Evolutionary conservation across 2,113 vertebrate species (phyloP), one percentile per base, ranked within the genome.

Genomic region (Parus major): DNA sequence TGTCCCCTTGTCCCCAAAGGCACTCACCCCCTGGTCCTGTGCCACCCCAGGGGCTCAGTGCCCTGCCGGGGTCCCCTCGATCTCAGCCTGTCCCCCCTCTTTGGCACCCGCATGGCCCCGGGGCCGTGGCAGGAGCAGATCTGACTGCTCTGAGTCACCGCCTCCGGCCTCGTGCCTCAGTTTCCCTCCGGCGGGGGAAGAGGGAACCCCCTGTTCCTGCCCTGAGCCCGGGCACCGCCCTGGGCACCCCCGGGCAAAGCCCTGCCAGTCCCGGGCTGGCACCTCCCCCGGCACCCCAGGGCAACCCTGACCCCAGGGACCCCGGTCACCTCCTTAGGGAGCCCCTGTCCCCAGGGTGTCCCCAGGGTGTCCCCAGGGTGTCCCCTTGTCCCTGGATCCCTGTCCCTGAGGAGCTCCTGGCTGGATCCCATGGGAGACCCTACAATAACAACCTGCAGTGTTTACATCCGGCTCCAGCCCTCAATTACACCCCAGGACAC

Each of bases 371-470:
- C 75, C 65, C 28, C 65, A 6, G 17, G 1, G 44, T 2, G 42
- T 69, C 39, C 49, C 66, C 24, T 15, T 15, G 42, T 42, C 33
- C 50, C 10, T 2, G 36, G 63, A 6, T 10, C 15, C 46, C 18
- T 20, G 42, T 42, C 46, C 60, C 35, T 0, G 0, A 13, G 53
- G 3, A 64, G 59, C 64, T 49, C 44, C 36, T 0, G 36, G 3
- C 6, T 10, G 46, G 4, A 1, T 3, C 78, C 47, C 81, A 13
- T 1, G 3, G 64, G 87, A 27, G 22, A 50, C 73, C 86, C 77
- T 16, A 11, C 69, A 23, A 18, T 0, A 20, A 60, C 64, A 14
- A 7, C 28, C 13, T 1, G 0, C 1, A 0, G 4, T 27, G 65
- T 35, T 60, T 23, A 46, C 46, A 42, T 23, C 61, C 81, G 3